Evolutionary conservation across 2,113 vertebrate species (phyloP), one percentile per base, ranked within the genome.

Genomic region (Brienomyrus longianalis): DNA sequence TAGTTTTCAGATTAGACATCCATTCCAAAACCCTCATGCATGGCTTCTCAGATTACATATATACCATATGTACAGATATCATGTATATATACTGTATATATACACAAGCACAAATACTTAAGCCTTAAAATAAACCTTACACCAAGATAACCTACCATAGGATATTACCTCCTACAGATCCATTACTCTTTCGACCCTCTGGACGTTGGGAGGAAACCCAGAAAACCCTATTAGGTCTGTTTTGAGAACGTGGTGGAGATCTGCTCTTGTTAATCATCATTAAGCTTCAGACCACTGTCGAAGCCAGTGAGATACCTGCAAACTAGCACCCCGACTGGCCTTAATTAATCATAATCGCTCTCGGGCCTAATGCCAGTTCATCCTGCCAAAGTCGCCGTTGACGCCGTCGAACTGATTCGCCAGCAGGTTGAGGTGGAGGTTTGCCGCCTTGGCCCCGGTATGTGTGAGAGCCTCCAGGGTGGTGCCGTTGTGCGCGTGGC

Each of bases 401-500:
- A 89, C 51, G 39, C 19, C 2, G 21, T 27, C 1, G 80, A 89
- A 85, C 52, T 47, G 39, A 94, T 91, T 89, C 92, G 90, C 94
- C 39, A 89, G 6, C 51, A 39, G 13, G 52, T 4, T 48, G 52
- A 89, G 51, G 13, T 88, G 21, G 8, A 91, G 93, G 21, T 27
- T 92, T 62, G 83, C 6, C 1, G 43, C 88, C 86, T 83, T 87
- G 19, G 83, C 54, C 9, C 70, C 23, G 0, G 93, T 92, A 39
- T 91, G 93, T 54, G 91, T 92, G 88, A 92, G 91, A 39, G 43
- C 80, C 85, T 95, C 92, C 88, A 94, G 91, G 70, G 84, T 90
- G 83, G 62, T 70, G 23, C 93, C 92, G 8, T 94, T 96, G 92
- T 85, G 93, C 31, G 90, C 31, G 1, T 92, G 39, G 74, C 94